These are phyloP conservation scores for Triplophysa rosa DNA, from an alignment of 2,113 vertebrate genomes.

Conservation along the genomic window DNA sequence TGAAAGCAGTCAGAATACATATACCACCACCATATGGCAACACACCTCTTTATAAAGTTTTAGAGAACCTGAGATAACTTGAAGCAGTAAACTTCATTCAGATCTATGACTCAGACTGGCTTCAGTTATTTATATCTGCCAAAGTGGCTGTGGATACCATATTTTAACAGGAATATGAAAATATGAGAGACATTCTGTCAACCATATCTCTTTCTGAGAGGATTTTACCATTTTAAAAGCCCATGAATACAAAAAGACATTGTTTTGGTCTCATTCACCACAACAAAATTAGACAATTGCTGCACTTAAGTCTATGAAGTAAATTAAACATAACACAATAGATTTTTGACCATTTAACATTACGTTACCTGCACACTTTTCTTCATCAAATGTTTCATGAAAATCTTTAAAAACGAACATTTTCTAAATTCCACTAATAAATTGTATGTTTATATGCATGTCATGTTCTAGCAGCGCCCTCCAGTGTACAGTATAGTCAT, in stretches of 20 bases:
- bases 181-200: background rate
- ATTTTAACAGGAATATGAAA: background rate
- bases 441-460: background rate
- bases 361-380: background rate
- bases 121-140: background rate
- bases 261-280: background rate
- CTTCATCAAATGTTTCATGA: background rate
- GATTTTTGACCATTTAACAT: background rate
- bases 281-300: too few species aligned
- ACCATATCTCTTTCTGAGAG: background rate
- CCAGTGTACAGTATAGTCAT: conserved; percentile 26
- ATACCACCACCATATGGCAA: background rate
- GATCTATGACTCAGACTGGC: background rate
- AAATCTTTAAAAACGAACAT: background rate
- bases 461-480: conserved; percentile 25
- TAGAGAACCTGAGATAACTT: too few species aligned
- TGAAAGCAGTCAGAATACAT: too few species aligned
- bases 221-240: background rate
- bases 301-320: too few species aligned
- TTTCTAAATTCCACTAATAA: background rate
- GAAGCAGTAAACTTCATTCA: background rate
- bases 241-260: background rate
- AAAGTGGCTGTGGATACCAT: background rate
- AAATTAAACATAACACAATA: background rate
- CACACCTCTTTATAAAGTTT: background rate